Evolutionary conservation across 2,888 invertebrate species (phyloP).

Genomic region (Trichogramma evanescens): DNA sequence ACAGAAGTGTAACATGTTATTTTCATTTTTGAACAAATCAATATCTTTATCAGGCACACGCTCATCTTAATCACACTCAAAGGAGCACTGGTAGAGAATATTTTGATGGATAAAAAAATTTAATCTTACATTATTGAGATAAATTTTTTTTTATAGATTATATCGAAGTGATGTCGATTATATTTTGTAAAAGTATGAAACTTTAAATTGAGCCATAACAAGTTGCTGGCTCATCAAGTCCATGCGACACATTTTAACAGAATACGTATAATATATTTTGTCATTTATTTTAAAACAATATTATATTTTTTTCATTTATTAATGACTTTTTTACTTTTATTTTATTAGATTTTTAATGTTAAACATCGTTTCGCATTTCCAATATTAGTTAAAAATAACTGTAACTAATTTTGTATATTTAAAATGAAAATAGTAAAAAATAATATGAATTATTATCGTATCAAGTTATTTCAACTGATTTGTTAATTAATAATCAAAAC

Average conservation of each 20-base stretch:
- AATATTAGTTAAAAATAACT: conserved; percentile 3
- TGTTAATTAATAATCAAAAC: no score
- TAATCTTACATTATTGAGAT: conserved; percentile 25
- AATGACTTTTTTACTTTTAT: conserved; percentile 32
- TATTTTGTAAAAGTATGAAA: conserved; percentile 47
- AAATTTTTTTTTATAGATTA: conserved; percentile 29
- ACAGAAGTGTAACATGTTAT: conserved; percentile 11
- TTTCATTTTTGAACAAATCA: neutral
- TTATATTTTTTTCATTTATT: conserved; percentile 16
- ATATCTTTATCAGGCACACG: no score
- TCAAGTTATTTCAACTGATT: no score
- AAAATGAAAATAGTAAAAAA: no score
- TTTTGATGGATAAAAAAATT: conserved; percentile 19
- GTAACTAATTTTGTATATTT: no score
- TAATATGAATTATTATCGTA: no score
- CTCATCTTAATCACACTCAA: no score
- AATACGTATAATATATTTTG: conserved; percentile 20
- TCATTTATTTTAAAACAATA: conserved; percentile 12
- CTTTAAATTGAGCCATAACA: conserved; percentile 36
- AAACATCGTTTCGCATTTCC: conserved; percentile 13
- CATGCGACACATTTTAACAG: conserved; percentile 35
- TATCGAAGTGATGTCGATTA: conserved; percentile 39
- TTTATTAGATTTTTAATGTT: conserved; percentile 24
- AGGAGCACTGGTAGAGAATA: no score
- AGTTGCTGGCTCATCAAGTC: conserved; percentile 30